A percentile compares a stretch with the other conserved stretches of the same genome.
phyloP scores from a whole-genome alignment of 2,888 invertebrate species.

The Sinopyrophorus schimmeli region DNA sequence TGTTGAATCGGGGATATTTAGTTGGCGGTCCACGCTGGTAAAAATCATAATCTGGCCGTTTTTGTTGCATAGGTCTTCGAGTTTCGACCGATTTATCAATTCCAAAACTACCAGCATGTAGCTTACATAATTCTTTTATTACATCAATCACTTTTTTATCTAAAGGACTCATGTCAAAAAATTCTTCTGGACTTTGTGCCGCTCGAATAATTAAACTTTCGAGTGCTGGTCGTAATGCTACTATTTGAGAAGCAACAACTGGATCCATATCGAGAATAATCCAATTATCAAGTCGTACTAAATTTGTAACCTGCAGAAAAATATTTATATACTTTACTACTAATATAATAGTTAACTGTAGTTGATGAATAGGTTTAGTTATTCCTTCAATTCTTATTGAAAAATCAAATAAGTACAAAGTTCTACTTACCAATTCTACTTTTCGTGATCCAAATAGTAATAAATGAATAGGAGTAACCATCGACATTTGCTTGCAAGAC shows the following conservation, averaged over 20 bases:
- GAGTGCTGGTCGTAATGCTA: constrained; percentile 85
- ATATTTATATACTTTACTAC: constrained; percentile 24
- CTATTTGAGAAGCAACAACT: constrained; percentile 75
- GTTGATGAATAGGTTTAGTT: not conserved
- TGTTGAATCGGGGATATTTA: too few species aligned
- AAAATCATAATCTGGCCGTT: too few species aligned
- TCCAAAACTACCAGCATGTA: constrained; percentile 75
- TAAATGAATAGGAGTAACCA: constrained; percentile 93
- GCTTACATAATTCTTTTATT: constrained; percentile 73
- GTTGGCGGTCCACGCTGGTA: too few species aligned
- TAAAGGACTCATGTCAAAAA: constrained; percentile 64
- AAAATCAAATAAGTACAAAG: too few species aligned
- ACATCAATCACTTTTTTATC: constrained; percentile 67
- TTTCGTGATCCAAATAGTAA: constrained; percentile 90
- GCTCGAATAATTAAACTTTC: constrained; percentile 83
- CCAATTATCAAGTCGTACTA: constrained; percentile 91
- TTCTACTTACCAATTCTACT: constrained; percentile 72
- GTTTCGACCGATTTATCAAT: constrained; percentile 60
- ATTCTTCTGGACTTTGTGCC: constrained; percentile 77
- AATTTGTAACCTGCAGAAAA: constrained; percentile 62
- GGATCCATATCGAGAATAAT: constrained; percentile 87
- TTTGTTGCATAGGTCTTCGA: too few species aligned
- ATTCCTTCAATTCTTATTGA: not conserved
- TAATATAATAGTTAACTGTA: constrained; percentile 4
- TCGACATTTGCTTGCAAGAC: constrained; percentile 91